Percentiles rank a stretch among this genome's conserved stretches.
These are phyloP conservation scores for Scelioninae gen. 1 DNA, from an alignment of 2,888 invertebrate species.

Conservation along the genomic window DNA sequence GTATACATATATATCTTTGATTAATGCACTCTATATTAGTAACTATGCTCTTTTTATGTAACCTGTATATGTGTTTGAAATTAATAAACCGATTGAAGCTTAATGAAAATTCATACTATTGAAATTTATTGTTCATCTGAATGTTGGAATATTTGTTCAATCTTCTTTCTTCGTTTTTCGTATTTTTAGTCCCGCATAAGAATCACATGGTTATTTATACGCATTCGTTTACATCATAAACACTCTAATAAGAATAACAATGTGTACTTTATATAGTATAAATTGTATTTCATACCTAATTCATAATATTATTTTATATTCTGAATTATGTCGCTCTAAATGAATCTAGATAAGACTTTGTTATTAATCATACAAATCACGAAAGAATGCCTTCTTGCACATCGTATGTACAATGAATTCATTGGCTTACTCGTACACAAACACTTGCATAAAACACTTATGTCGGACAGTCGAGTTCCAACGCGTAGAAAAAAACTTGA, in stretches of 20 bases:
- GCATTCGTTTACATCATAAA: slow-evolving; percentile 45
- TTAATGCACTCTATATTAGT: slow-evolving; percentile 70
- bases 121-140: too few relatives aligned
- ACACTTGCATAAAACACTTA: slow-evolving; percentile 45
- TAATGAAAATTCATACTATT: too few relatives aligned
- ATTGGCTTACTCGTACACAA: slow-evolving; percentile 23
- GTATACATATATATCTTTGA: slow-evolving; percentile 73
- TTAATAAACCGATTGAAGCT: too few relatives aligned
- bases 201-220: slow-evolving; percentile 34
- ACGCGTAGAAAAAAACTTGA: slow-evolving; percentile 51
- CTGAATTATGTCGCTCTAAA: slow-evolving; percentile 30
- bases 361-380: slow-evolving; percentile 37
- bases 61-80: slow-evolving; percentile 11
- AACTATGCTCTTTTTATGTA: slow-evolving; percentile 41
- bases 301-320: slow-evolving; percentile 31
- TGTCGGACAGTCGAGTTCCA: slow-evolving; percentile 29
- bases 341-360: slow-evolving; percentile 16
- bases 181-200: slow-evolving; percentile 36
- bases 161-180: neutral
- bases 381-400: slow-evolving; percentile 25
- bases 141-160: neutral
- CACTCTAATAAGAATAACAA: slow-evolving; percentile 45
- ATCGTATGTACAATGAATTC: slow-evolving; percentile 29
- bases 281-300: slow-evolving; percentile 34
- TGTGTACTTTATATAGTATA: slow-evolving; percentile 26